Base-by-base conservation (phyloP, 2,888 invertebrate genomes). In the Orchesellides sinensis region DNA sequence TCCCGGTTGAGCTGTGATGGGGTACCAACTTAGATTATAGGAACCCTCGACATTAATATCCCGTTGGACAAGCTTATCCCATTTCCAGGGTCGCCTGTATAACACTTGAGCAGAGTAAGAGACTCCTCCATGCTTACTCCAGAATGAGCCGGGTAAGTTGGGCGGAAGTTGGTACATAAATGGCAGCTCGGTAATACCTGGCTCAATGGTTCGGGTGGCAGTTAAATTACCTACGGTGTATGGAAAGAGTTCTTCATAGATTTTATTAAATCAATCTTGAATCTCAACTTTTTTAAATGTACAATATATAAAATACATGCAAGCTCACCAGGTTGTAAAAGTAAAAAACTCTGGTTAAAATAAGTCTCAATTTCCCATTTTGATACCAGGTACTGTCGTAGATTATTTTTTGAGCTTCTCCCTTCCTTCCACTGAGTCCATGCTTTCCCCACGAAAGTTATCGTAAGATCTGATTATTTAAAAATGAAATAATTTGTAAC, bases 401-500 rank as follows among this genome's bases (percentile, higher is more conserved):
- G n/a, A 29, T 77, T 72, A 27, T 66, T 75, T 19, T 32, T 35
- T 23, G 56, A 59, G 17, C 32, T 75, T 47, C 83, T n/a, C 14
- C 63, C 72, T 66, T 85, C 85, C 35, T 83, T 85, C 85, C 85
- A 85, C 21, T 74, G 72, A 10, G 83, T 80, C 68, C 83, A 79
- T 0, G 80, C 83, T 65, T 80, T 75, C 14, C 85, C 85, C 19
- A 77, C 32, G 40, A 85, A 81, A 10, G 74, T 83, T n/a, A 85
- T 81, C 0, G 70, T 72, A 6, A 85, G 21, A 45, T 72, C 85
- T 85, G 14, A 35, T 1, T 19, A 49, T 29, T 23, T n/a, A 35
- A 35, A 5, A 21, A 21, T 4, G 21, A 23, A 4, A 23, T 5
- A 54, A 14, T 23, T 5, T 2, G 19, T 2, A 54, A 54, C 21